Evolutionary conservation across 2,113 vertebrate genomes (phyloP).

Genomic region (Gadus macrocephalus): DNA sequence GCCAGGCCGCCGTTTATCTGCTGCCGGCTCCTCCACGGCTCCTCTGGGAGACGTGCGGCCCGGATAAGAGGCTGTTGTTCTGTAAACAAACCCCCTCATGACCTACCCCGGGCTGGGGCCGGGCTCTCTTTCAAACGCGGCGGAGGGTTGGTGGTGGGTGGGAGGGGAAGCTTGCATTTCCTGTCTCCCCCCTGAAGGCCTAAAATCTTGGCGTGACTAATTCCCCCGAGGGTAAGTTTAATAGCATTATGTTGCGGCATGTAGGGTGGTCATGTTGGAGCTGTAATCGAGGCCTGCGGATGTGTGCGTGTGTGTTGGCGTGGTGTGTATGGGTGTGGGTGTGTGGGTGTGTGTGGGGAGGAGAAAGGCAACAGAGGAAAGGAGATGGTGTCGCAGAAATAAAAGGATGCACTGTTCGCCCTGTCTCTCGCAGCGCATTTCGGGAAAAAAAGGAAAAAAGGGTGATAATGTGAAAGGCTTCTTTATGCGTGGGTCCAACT

Average conservation of each 20-base stretch:
- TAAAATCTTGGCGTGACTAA: slow-evolving; percentile 46
- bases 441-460: not conserved
- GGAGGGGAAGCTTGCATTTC: slow-evolving; percentile 26
- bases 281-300: not conserved
- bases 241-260: slow-evolving; percentile 44
- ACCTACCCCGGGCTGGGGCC: slow-evolving; percentile 51
- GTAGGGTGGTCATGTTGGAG: slow-evolving; percentile 50
- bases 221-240: slow-evolving; percentile 44
- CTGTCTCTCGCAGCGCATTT: too few relatives aligned
- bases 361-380: too few relatives aligned
- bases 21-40: slow-evolving; percentile 45
- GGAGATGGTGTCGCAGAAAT: too few relatives aligned
- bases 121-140: slow-evolving; percentile 45
- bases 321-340: slow-evolving; percentile 1
- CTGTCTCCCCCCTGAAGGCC: slow-evolving; percentile 36
- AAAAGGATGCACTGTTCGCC: slow-evolving; percentile 1
- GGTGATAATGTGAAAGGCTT: not conserved
- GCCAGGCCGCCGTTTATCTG: slow-evolving; percentile 57
- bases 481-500: not conserved
- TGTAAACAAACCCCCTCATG: slow-evolving; percentile 62
- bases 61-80: slow-evolving; percentile 65
- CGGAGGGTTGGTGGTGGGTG: not conserved
- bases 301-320: not conserved
- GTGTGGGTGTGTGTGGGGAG: too few relatives aligned
- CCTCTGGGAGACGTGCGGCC: slow-evolving; percentile 53